Evolutionary conservation across 1,140 invertebrate species (phyloP), one percentile per base, ranked within the genome.

Genomic region (Trachymyrmex cornetzi): DNA sequence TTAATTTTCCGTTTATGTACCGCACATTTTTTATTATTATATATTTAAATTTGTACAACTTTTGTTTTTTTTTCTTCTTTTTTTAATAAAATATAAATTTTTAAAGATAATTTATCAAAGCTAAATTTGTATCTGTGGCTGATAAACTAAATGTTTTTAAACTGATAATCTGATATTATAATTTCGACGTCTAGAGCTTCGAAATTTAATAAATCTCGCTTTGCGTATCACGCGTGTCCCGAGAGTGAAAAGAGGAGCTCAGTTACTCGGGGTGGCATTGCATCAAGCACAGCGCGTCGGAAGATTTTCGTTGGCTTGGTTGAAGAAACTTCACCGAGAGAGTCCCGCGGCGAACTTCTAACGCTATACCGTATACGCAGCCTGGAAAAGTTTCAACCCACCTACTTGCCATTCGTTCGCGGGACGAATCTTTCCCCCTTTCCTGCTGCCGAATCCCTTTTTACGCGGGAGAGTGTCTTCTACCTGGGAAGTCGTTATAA

Each of bases 331-430:
- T 91, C 57, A 53, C 12, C 44, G 59, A 48, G 48, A 55, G 57
- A 64, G 64, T 79, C 77, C 19, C 44, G 59, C 14, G 80, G 80
- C 61, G 75, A 89, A 88, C 86, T 87, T 89, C 82, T 61, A 66
- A 61, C 71, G 63, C 71, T 79, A 30, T 85, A 89, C 59, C 55
- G 55, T 85, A 72, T 90, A 81, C 87, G 90, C 63, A 86, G 61
- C 66, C 16, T 11, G 77, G 22, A n/a, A 87, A 91, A 91, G 30
- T 89, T 91, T 91, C 61, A 87, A 85, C 85, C 66, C 77, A 63
- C 82, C 89, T 89, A 89, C 61, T 89, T 86, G 59, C 63, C 72
- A 82, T 90, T 88, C 75, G 77, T 90, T 90, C 61, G 24, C 22
- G 72, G 74, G 64, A 79, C 66, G 88, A 74, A 84, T 67, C 63